phyloP scores from a whole-genome alignment of 1,140 invertebrate genomes.

The Mya arenaria region DNA sequence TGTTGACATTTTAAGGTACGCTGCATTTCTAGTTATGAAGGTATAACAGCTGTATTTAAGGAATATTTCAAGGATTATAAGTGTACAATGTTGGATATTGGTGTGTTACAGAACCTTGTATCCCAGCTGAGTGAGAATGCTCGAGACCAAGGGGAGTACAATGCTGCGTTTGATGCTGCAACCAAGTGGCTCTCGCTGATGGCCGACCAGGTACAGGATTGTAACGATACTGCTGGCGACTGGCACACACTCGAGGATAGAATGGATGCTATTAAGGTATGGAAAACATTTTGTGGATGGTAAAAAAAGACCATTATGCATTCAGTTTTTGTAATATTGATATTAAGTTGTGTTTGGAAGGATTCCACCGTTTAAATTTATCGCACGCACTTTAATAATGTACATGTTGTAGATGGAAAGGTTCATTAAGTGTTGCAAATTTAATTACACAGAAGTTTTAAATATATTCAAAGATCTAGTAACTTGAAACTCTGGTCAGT shows the following conservation, averaged over 20 bases:
- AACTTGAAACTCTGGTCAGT: too few species aligned
- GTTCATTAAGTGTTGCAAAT: too few species aligned
- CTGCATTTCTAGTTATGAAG: neutral
- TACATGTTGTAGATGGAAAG: too few species aligned
- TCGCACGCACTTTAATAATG: too few species aligned
- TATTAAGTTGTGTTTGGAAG: too few species aligned
- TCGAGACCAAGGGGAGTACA: constrained; percentile 76
- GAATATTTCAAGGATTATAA: neutral
- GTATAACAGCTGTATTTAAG: neutral
- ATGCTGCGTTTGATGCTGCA: constrained; percentile 71
- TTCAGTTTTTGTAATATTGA: too few species aligned
- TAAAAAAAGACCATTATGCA: too few species aligned
- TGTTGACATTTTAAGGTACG: neutral
- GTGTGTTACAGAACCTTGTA: constrained; percentile 67
- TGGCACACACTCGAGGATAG: constrained; percentile 75
- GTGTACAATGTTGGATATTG: neutral
- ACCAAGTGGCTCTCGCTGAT: constrained; percentile 73
- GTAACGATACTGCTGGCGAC: constrained; percentile 76
- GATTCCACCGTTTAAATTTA: too few species aligned
- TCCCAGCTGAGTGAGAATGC: constrained; percentile 87
- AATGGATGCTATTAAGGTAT: constrained; percentile 76
- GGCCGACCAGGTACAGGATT: constrained; percentile 70
- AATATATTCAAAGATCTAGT: too few species aligned
- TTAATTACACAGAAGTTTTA: too few species aligned
- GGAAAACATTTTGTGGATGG: too few species aligned